Conservation (phyloP, 2,797 vertebrate genomes). For the Allobates femoralis region DNA sequence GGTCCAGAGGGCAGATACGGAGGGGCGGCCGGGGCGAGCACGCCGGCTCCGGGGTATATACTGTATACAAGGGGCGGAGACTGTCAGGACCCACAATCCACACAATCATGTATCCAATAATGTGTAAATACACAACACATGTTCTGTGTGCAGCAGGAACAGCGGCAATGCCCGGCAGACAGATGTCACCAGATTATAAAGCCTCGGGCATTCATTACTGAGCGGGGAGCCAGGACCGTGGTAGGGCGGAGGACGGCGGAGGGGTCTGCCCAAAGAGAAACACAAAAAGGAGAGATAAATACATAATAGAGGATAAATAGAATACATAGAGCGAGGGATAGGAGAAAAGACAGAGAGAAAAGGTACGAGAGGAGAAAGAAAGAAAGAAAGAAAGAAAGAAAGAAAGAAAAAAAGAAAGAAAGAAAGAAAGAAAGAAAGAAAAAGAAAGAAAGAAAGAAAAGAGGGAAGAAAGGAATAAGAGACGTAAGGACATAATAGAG, state of each 20-base stretch:
- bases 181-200: conserved; percentile 10
- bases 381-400: no score
- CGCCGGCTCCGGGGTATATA: not conserved
- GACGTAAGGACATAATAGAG: no score
- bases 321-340: no score
- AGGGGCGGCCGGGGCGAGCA: not conserved
- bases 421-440: not conserved
- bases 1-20: not conserved
- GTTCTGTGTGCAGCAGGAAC: not conserved
- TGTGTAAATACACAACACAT: not conserved
- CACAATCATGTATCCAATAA: not conserved
- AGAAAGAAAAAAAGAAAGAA: not conserved
- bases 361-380: no score
- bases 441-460: no score
- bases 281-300: not conserved
- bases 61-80: not conserved
- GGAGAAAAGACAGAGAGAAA: not conserved
- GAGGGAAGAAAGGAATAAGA: not conserved
- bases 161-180: not conserved
- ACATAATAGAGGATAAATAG: not conserved
- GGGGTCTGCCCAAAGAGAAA: not conserved
- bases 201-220: not conserved
- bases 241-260: not conserved
- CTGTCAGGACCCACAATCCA: not conserved
- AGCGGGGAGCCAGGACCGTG: not conserved